Conservation (phyloP, 2,113 vertebrate genomes). For the Melanerpes formicivorus region DNA sequence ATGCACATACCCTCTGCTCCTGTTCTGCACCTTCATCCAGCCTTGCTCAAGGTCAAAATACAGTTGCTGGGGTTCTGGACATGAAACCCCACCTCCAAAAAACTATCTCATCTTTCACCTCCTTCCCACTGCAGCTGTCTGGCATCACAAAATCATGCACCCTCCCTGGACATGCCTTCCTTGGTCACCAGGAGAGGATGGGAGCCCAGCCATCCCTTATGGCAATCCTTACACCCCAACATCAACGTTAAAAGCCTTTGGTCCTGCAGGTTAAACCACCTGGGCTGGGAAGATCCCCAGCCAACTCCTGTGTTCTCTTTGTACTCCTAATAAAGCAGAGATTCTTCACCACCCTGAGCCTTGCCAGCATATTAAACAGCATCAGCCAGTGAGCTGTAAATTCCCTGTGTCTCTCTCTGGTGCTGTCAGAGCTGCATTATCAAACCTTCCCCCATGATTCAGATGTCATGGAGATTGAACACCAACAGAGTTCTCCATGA, state of each 20-base stretch:
- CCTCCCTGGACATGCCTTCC: not conserved
- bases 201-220: fast-evolving
- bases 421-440: not conserved
- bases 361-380: not conserved
- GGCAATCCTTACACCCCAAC: fast-evolving
- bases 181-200: not conserved
- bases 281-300: not conserved
- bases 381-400: not conserved
- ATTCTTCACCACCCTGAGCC: not conserved
- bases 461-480: not conserved
- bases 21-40: not conserved
- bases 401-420: not conserved
- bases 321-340: conserved; percentile 9
- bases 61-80: not conserved
- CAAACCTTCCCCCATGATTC: conserved; percentile 54
- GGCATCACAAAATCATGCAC: not conserved
- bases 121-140: not conserved
- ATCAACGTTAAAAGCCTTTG: not conserved
- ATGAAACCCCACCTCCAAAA: not conserved
- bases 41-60: not conserved
- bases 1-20: not conserved
- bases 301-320: not conserved
- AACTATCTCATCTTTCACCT: not conserved
- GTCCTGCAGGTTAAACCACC: not conserved
- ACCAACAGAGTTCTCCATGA: not conserved